Conservation (phyloP, 1,140 invertebrate genomes). For the Elysia chlorotica region DNA sequence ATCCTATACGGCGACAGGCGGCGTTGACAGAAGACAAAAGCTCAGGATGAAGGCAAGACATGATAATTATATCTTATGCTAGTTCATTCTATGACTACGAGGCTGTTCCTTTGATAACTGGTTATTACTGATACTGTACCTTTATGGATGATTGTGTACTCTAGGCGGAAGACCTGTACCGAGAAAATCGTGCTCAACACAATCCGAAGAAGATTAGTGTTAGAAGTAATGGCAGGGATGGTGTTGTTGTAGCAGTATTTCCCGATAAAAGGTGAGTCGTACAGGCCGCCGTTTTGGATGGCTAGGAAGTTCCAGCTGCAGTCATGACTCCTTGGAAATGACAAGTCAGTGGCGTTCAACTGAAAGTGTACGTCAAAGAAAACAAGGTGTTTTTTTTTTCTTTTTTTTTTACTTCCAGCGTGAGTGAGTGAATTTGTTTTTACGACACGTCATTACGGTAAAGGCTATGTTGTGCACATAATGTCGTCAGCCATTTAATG, state of each 20-base stretch:
- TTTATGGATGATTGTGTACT: too few species aligned
- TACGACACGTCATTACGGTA: background rate
- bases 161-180: too few species aligned
- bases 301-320: constrained; percentile 93
- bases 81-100: too few species aligned
- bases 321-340: constrained; percentile 89
- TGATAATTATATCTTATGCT: too few species aligned
- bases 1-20: too few species aligned
- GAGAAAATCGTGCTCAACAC: constrained; percentile 87
- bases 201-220: constrained; percentile 82
- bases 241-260: constrained; percentile 77
- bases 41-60: too few species aligned
- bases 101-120: too few species aligned
- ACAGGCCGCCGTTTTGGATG: constrained; percentile 82
- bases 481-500: background rate
- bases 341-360: constrained; percentile 92
- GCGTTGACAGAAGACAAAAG: too few species aligned
- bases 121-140: too few species aligned
- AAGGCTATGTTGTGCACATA: background rate
- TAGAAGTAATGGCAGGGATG: constrained; percentile 83
- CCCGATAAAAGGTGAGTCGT: constrained; percentile 64
- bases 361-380: constrained; percentile 34
- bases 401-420: too few species aligned
- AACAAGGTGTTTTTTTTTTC: background rate
- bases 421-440: background rate